Percentiles rank a stretch among this genome's conserved stretches.
These are phyloP conservation scores for Tetheella fluctuosa DNA, from an alignment of 2,888 invertebrate genomes.

Conservation along the genomic window DNA sequence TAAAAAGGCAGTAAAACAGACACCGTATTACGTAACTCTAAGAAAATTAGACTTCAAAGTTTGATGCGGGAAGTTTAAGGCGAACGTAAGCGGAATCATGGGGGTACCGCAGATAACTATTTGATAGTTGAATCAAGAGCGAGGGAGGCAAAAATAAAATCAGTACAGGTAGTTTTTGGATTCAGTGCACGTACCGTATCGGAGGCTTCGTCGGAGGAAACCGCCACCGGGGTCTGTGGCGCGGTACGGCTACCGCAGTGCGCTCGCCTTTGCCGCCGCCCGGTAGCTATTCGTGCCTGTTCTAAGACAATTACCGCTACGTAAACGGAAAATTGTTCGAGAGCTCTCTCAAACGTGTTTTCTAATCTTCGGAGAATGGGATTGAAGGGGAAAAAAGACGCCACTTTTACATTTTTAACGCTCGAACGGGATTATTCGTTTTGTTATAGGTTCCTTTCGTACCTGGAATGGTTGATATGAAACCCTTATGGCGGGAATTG, in stretches of 20 bases:
- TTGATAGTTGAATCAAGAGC: constrained; percentile 77
- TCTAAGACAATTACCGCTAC: constrained; percentile 80
- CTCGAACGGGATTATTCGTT: constrained; percentile 50
- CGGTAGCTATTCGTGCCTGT: constrained; percentile 68
- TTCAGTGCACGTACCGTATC: constrained; percentile 77
- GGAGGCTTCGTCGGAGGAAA: constrained; percentile 68
- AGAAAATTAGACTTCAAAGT: constrained; percentile 38
- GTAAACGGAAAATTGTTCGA: constrained; percentile 80
- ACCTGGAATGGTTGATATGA: constrained; percentile 38
- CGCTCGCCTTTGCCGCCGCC: constrained; percentile 55
- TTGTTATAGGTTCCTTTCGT: constrained; percentile 37
- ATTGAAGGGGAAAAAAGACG: constrained; percentile 54
- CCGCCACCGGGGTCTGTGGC: constrained; percentile 49
- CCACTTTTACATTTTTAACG: constrained; percentile 59
- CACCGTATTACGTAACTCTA: constrained; percentile 39
- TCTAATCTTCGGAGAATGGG: constrained; percentile 70
- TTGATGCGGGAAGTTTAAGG: constrained; percentile 31
- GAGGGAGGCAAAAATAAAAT: constrained; percentile 78
- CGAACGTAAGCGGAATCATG: constrained; percentile 41
- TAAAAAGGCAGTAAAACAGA: constrained; percentile 62
- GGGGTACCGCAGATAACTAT: constrained; percentile 68
- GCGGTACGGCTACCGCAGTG: constrained; percentile 72
- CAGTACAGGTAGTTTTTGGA: constrained; percentile 76
- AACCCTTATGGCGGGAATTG: constrained; percentile 32
- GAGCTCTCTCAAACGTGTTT: constrained; percentile 76